Base-by-base conservation (phyloP, 2,888 invertebrate genomes). In the Torymus tubicola region DNA sequence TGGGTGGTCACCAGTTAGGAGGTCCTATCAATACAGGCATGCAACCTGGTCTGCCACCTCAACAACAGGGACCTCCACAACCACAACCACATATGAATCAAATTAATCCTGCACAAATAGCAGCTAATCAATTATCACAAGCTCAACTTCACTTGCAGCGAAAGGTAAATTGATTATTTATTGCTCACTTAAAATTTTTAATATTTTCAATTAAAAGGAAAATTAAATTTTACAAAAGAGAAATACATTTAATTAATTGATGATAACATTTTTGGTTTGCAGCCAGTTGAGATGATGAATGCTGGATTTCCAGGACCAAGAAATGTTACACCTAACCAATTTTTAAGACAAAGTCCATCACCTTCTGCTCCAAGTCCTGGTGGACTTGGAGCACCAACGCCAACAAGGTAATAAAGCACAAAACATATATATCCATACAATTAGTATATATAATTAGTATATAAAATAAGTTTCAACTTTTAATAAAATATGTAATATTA, bases 281-380 rank as follows among this genome's bases (percentile, higher is more conserved):
- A 90, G 89, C 88, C 90, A 31, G 84, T 83, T 12, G 92, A 92
- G 88, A 92, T 93, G 89, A 92, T 92, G 85, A 92, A 92, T 84
- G 90, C 91, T 76, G 91, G 91, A 52, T 92, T 91, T 83, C 90
- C 92, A 3, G 91, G 89, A 42, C 90, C 93, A 76, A 92, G 96
- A 0, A 94, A 94, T 61, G 94, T 95, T 0, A 94, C 94, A 0
- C 96, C 96, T 3, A 93, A 93, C 84, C 96, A 96, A 88, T 96
- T 96, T 91, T 92, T 96, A 84, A 92, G 95, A 0, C 96, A 96
- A 88, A 96, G 96, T 86, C 96, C 96, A 0, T 95, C 95, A 16
- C 95, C 96, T 0, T 95, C 95, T 0, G 95, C 95, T 0, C 94
- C 95, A 11, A 95, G 95, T 65, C 94, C 94, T 0, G 95, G 95